phyloP scores from a whole-genome alignment of 2,113 vertebrate species.

The Elephas maximus region DNA sequence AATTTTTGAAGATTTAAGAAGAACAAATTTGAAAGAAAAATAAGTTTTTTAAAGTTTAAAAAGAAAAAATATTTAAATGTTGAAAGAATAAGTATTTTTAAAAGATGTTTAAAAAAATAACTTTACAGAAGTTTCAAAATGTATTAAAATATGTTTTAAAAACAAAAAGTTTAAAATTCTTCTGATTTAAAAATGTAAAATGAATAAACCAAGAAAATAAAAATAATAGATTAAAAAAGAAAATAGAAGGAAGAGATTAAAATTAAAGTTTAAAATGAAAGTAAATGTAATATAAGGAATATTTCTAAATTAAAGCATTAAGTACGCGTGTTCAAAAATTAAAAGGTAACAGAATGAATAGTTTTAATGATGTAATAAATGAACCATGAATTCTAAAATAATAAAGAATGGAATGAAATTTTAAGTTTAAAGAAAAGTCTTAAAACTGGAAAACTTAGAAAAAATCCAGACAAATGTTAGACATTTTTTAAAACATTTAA shows the following conservation, averaged over 20 bases:
- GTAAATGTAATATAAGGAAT: constrained; percentile 3
- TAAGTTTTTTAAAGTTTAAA: constrained; percentile 26
- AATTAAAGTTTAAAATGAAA: constrained; percentile 3
- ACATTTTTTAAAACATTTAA: background rate
- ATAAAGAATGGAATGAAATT: constrained; percentile 37
- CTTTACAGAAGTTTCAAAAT: constrained; percentile 41
- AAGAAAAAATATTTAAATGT: constrained; percentile 58
- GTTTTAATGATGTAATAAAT: background rate
- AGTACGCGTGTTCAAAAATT: constrained; percentile 21
- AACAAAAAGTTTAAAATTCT: constrained; percentile 39
- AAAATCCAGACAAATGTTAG: background rate
- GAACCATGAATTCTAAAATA: background rate
- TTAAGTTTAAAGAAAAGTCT: constrained; percentile 19
- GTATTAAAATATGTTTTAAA: constrained; percentile 54
- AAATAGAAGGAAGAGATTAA: background rate
- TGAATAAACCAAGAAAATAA: constrained; percentile 1
- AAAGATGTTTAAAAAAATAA: constrained; percentile 14
- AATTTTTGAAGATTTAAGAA: constrained; percentile 51
- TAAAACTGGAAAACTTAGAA: background rate
- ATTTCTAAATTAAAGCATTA: constrained; percentile 20
- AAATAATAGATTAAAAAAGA: background rate
- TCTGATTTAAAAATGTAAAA: constrained; percentile 18
- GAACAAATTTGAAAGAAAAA: constrained; percentile 9
- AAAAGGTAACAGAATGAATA: background rate
- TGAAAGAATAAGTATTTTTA: constrained; percentile 56